Base-by-base conservation (phyloP, 1,140 invertebrate genomes). In the Rhopalosiphum padi region DNA sequence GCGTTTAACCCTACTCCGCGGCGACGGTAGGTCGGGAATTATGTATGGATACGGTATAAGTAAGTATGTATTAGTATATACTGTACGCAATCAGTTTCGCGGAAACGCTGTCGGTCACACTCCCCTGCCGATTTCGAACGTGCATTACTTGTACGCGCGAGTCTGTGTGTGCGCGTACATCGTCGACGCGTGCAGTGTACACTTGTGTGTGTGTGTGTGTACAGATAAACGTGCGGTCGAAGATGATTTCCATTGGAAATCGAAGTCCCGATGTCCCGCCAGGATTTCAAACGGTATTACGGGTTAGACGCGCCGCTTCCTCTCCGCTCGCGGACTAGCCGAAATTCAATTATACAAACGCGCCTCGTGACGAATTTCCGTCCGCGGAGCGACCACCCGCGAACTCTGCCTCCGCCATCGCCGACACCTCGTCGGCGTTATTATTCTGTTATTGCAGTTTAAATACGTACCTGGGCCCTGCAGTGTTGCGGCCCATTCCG, bases 231-330 rank as follows among this genome's bases (percentile, higher is more conserved):
- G 37, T 41, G 4, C 1, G 22, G 83, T 41, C 11, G 86, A 87
- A 87, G 86, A 87, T 87, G 86, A 87, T 87, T 87, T 87, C 5
- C 85, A 43, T 86, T 86, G 85, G 25, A 86, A 87, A 48, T 87
- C 30, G 86, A 48, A 87, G 43, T 48, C 46, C 8, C 43, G 25
- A 86, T 43, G 23, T 18, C 25, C 25, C 41, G 21, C 46, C 15
- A n/a, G 46, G 86, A 48, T 48, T 48, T 87, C 15, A 48, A 48
- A 51, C 5, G n/a, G 30, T 25, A 87, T 87, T 87, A 30, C 85
- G 85, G 85, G 85, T 48, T 30, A 46, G 23, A 87, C 25, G 15
- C 23, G 15, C 23, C 41, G 23, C 9, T 86, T 3, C 3, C 60
- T 18, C 60, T n/a, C 11, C n/a, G 30, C 9, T 4, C 30, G 60